phyloP scores from a whole-genome alignment of 2,113 vertebrate species.

The Nannobrachium achirus region DNA sequence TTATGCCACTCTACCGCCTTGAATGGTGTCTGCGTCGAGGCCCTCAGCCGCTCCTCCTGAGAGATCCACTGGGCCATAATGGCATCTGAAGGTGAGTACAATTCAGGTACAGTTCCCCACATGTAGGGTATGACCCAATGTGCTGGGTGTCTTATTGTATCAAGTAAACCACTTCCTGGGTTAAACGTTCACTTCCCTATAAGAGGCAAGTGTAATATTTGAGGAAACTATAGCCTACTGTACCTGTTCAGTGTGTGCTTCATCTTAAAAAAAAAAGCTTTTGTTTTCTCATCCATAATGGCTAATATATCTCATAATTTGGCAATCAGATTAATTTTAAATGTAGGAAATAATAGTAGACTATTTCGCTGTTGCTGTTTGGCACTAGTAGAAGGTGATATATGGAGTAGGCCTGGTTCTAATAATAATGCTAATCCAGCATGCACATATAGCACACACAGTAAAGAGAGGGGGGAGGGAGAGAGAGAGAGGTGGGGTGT shows the following conservation, averaged over 20 bases:
- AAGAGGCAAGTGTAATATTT: neutral
- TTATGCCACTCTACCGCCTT: neutral
- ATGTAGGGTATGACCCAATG: neutral
- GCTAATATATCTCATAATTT: neutral
- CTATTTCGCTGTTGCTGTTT: no score
- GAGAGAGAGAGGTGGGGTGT: neutral
- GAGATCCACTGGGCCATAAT: slow-evolving; percentile 21
- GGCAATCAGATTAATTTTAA: no score
- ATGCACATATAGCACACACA: no score
- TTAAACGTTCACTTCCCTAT: no score
- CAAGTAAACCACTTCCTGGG: no score
- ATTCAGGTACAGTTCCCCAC: slow-evolving; percentile 42
- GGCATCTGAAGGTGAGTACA: slow-evolving; percentile 61
- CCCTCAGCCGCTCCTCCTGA: slow-evolving; percentile 20
- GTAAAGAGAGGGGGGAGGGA: neutral
- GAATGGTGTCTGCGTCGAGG: neutral
- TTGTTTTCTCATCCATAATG: neutral
- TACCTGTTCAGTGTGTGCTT: neutral
- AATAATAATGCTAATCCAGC: neutral
- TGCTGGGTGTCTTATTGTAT: neutral
- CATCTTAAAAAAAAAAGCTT: neutral
- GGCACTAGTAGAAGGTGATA: no score
- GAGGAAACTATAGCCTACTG: neutral
- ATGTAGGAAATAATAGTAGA: no score
- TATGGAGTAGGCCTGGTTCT: neutral